A percentile compares a stretch with the other conserved stretches of the same genome.
Evolutionary conservation across 2,797 vertebrate species (phyloP).

Genomic region (Chelonia mydas): DNA sequence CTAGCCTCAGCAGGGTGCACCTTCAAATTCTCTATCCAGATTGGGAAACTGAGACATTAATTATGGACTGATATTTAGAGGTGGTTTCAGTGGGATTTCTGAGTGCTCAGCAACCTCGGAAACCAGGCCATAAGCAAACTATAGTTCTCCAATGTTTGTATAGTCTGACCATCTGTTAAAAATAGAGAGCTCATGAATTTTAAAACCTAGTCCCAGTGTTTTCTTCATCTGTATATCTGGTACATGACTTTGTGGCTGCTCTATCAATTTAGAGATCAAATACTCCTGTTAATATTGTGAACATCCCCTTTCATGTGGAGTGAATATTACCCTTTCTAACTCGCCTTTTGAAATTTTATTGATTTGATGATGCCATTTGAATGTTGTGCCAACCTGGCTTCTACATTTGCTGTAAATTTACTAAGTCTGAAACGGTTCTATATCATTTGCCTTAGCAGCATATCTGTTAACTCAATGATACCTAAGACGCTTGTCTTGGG

Average conservation of each 20-base stretch:
- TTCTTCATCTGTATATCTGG: background rate
- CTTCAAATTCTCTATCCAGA: slow-evolving; percentile 24
- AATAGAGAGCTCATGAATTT: background rate
- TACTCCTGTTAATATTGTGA: background rate
- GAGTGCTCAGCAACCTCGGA: background rate
- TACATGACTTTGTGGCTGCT: accelerated
- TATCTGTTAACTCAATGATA: background rate
- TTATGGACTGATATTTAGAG: background rate
- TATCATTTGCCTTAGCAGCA: background rate
- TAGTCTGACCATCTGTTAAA: background rate
- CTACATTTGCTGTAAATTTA: background rate
- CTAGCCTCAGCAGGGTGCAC: background rate
- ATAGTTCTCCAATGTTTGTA: background rate
- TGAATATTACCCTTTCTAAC: background rate
- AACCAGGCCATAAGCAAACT: background rate
- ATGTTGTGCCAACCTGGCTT: background rate
- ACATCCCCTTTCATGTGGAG: background rate
- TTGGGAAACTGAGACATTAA: background rate
- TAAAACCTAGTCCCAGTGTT: background rate
- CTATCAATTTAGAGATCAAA: background rate
- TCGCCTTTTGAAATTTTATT: background rate
- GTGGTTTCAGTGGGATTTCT: background rate
- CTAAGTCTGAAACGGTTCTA: background rate
- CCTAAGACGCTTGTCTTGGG: background rate
- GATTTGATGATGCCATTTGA: background rate